phyloP scores from a whole-genome alignment of 1,140 invertebrate species.

The Bombus sylvicola region DNA sequence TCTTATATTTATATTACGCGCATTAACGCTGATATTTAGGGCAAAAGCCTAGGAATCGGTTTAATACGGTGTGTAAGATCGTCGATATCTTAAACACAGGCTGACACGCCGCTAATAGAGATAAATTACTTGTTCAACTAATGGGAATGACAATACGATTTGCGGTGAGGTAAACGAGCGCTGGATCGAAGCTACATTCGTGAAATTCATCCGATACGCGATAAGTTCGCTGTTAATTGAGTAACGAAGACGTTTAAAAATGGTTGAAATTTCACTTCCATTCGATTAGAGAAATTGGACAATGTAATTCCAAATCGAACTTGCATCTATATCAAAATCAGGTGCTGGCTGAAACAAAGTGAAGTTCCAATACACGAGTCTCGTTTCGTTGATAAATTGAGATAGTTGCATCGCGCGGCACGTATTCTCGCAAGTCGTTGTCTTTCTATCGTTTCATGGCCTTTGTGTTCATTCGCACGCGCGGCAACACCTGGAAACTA shows the following conservation, averaged over 20 bases:
- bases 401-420: not conserved
- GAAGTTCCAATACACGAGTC: not conserved
- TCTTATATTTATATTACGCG: too few species aligned
- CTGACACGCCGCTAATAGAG: not conserved
- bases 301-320: not conserved
- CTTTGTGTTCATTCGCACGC: constrained; percentile 14
- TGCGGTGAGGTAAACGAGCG: constrained; percentile 8
- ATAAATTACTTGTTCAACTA: not conserved
- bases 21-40: not conserved
- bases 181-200: not conserved
- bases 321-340: not conserved
- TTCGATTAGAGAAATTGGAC: not conserved
- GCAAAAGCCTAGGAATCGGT: not conserved
- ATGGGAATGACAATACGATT: constrained; percentile 6
- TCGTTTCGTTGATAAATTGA: not conserved
- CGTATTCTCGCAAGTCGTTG: not conserved
- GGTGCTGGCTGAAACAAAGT: not conserved
- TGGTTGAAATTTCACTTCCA: not conserved
- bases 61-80: not conserved
- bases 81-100: not conserved
- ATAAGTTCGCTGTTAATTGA: not conserved
- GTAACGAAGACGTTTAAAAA: not conserved
- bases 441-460: not conserved
- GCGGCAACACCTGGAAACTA: constrained; percentile 17
- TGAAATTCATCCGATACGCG: not conserved